phyloP scores from a whole-genome alignment of 2,113 vertebrate species.

The Nibea coibor region DNA sequence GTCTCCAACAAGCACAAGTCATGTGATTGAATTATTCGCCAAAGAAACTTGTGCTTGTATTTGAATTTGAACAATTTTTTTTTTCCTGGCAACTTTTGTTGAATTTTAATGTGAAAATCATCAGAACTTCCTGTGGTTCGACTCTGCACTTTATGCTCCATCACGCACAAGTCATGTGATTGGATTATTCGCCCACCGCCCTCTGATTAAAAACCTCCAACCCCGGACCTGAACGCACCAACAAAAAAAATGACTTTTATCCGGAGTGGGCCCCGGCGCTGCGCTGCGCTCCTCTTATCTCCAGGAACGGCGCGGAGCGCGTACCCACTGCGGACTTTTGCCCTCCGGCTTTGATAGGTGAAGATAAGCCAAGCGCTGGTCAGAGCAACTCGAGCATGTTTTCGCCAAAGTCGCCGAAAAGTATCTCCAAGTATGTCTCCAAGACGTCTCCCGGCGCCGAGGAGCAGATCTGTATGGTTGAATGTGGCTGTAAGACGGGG shows the following conservation, averaged over 20 bases:
- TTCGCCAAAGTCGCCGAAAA: slow-evolving; percentile 45
- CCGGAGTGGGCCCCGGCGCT: slow-evolving; percentile 9
- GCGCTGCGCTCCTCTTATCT: slow-evolving; percentile 38
- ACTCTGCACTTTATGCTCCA: neutral
- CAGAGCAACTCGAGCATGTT: slow-evolving; percentile 58
- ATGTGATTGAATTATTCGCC: neutral
- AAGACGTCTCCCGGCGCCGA: neutral
- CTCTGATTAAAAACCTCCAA: neutral
- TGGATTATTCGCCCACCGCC: neutral
- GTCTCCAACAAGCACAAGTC: neutral
- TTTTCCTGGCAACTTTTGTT: no score
- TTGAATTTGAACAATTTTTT: no score
- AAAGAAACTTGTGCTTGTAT: neutral
- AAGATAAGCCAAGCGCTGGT: neutral
- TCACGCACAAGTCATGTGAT: slow-evolving; percentile 16
- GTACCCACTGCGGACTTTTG: slow-evolving; percentile 64
- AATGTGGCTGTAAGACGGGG: slow-evolving; percentile 37
- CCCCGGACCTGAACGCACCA: neutral
- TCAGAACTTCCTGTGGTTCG: no score
- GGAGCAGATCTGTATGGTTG: slow-evolving; percentile 71
- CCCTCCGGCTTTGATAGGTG: slow-evolving; percentile 30
- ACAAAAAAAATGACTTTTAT: neutral
- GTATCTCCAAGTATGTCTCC: slow-evolving; percentile 6
- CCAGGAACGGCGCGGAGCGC: neutral
- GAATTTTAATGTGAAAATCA: no score